Base-by-base conservation (phyloP, 2,888 invertebrate genomes). In the Yponomeuta sedellus region DNA sequence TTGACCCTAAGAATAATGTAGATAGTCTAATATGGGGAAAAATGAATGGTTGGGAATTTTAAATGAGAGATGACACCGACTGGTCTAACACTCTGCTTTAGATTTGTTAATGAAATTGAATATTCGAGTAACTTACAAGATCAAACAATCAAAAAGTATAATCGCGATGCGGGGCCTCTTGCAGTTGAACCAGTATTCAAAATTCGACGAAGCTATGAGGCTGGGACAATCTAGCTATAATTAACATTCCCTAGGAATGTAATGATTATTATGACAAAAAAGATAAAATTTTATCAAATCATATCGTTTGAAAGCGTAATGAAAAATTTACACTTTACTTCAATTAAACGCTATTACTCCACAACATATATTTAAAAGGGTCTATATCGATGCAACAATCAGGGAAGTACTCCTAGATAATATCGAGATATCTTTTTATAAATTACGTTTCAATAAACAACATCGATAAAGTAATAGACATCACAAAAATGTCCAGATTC, bases 281-380 rank as follows among this genome's bases (percentile, higher is more conserved):
- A 61, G 22, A 39, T 63, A 79, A 79, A 77, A 77, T 78, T 72
- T 76, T 71, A 75, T 71, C 67, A 71, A 77, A 77, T 74, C 72
- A 64, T 57, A 28, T 64, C 56, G n/a, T 64, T 77, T 69, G 72
- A 77, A 83, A 83, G 84, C 84, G 78, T 77, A 16, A 52, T 52
- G 44, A 52, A 81, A 80, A 81, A 78, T 81, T 77, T 80, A 84
- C 77, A 81, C 78, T 76, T 73, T 78, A 81, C 71, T 79, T 75
- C 74, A 76, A 78, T 79, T 76, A 79, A 67, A 85, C 78, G 85
- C 85, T 82, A 86, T 72, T 61, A 71, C 82, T 82, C 78, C 82
- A 91, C 90, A 89, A 91, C 90, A 90, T 81, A 89, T 85, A 90
- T 86, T 85, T 85, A 80, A 80, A 82, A 85, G 86, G 85, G 85